Conservation (phyloP, 2,113 vertebrate species). For the Carlito syrichta region DNA sequence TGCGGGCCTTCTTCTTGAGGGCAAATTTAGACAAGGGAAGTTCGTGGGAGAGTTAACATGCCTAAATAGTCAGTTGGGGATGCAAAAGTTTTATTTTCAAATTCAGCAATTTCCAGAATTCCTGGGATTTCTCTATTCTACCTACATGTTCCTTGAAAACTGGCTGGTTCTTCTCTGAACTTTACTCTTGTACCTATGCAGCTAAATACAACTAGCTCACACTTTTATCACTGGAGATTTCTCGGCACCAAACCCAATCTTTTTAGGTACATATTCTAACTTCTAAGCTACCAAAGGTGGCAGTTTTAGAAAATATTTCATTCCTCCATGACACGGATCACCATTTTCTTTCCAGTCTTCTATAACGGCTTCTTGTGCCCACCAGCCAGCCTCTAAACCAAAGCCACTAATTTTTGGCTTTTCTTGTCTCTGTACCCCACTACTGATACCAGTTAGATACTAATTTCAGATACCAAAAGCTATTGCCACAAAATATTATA, state of each 20-base stretch:
- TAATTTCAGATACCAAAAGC: slow-evolving; percentile 8
- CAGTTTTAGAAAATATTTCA: neutral
- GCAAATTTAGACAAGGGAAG: neutral
- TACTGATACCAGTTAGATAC: neutral
- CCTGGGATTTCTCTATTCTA: neutral
- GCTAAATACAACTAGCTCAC: neutral
- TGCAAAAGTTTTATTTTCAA: neutral
- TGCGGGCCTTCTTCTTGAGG: neutral
- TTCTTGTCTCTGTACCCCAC: neutral
- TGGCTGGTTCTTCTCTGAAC: neutral
- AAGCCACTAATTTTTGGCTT: neutral
- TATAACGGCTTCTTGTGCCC: neutral
- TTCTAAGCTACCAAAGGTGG: neutral
- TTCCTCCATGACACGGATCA: neutral
- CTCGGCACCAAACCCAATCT: neutral
- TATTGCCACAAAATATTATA: neutral
- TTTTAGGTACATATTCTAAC: neutral
- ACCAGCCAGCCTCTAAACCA: neutral
- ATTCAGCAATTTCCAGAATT: neutral
- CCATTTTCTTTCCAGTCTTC: neutral
- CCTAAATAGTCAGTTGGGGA: no score
- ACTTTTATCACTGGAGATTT: neutral
- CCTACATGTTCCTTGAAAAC: neutral
- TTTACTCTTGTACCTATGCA: neutral
- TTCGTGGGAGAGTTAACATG: neutral